phyloP scores from a whole-genome alignment of 2,113 vertebrate genomes.

The Electrona antarctica region DNA sequence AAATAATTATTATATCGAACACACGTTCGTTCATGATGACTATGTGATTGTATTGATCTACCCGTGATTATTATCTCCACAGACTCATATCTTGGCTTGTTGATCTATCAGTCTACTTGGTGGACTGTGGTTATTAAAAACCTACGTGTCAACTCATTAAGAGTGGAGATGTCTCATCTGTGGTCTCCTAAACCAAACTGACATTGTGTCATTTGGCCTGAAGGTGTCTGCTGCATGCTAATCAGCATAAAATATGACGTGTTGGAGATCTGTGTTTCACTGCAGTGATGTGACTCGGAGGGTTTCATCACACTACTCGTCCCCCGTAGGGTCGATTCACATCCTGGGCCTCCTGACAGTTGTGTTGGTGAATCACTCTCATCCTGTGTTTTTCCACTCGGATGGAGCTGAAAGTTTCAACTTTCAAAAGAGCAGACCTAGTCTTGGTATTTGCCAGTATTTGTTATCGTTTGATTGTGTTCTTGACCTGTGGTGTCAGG shows the following conservation, averaged over 20 bases:
- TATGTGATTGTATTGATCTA: too few species aligned
- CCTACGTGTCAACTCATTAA: too few species aligned
- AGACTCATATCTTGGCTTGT: too few species aligned
- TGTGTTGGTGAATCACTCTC: conserved; percentile 37
- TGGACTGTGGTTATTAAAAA: too few species aligned
- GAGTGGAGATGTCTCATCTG: too few species aligned
- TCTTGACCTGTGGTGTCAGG: conserved; percentile 12
- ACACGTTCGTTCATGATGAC: too few species aligned
- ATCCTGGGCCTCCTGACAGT: conserved; percentile 19
- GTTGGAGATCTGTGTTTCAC: conserved; percentile 36
- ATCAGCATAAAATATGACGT: conserved; percentile 17
- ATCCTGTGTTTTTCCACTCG: conserved; percentile 17
- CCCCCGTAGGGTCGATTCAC: conserved; percentile 16
- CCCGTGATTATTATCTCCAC: too few species aligned
- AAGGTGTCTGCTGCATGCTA: conserved; percentile 1
- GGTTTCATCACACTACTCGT: conserved; percentile 6
- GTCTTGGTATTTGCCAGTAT: conserved; percentile 38
- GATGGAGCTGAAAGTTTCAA: conserved; percentile 15
- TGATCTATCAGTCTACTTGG: too few species aligned
- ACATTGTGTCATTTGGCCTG: conserved; percentile 15
- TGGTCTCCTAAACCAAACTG: too few species aligned
- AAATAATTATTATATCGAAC: too few species aligned
- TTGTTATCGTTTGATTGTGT: neutral
- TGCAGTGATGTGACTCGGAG: conserved; percentile 18
- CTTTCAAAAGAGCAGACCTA: conserved; percentile 46